Evolutionary conservation across 2,797 vertebrate species (phyloP).

Genomic region (Mormyrops boulengeri): DNA sequence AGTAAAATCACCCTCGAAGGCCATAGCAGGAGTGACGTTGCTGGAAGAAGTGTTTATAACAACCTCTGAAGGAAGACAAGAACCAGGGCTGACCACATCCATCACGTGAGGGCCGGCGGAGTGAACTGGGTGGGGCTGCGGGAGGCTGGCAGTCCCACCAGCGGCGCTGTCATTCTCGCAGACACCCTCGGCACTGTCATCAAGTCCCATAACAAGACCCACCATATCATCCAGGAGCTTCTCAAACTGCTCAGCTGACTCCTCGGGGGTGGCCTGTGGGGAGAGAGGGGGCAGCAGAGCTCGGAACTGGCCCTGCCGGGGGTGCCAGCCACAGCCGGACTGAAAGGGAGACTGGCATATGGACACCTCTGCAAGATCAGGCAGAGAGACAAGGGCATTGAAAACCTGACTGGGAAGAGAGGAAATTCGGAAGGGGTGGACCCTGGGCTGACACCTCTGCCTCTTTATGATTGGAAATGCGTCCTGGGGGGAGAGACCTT

Average conservation of each 20-base stretch:
- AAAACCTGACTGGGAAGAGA: neutral
- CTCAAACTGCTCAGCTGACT: constrained; percentile 45
- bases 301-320: neutral
- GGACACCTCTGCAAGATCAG: neutral
- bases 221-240: constrained; percentile 53
- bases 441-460: constrained; percentile 20
- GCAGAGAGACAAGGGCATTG: neutral
- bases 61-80: neutral
- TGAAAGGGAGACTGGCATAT: neutral
- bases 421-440: constrained; percentile 13
- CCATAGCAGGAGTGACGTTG: neutral
- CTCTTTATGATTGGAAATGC: neutral
- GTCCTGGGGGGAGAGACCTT: constrained; percentile 34
- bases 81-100: neutral
- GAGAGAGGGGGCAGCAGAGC: neutral
- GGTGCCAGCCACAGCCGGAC: neutral
- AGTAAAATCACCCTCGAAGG: neutral
- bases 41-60: neutral
- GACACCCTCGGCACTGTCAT: constrained; percentile 16
- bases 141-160: neutral
- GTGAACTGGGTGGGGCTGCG: neutral
- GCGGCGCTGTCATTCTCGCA: neutral
- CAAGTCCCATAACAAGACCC: constrained; percentile 44
- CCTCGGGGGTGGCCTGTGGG: constrained; percentile 26
- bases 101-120: neutral